Conservation (phyloP, 2,888 invertebrate species). For the Margaritifera margaritifera region DNA sequence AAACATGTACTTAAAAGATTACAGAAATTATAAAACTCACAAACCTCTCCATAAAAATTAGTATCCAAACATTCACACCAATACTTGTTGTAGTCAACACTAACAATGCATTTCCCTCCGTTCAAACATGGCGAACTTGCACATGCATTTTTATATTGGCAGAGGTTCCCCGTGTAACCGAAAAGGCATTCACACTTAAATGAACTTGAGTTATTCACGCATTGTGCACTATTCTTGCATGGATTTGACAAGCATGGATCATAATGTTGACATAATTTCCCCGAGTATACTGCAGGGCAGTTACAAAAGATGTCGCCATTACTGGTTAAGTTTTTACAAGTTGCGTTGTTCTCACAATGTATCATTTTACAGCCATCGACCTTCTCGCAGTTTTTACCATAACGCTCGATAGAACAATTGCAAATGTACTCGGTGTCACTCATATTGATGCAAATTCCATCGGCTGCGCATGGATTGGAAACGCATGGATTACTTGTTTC, state of each 20-base stretch:
- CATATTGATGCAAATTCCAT: slow-evolving; percentile 35
- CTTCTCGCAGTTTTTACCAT: slow-evolving; percentile 56
- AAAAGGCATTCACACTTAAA: slow-evolving; percentile 44
- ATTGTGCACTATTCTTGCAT: slow-evolving; percentile 56
- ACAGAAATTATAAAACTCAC: slow-evolving; percentile 77
- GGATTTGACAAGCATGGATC: slow-evolving; percentile 48
- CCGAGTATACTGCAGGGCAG: slow-evolving; percentile 48
- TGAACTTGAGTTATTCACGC: slow-evolving; percentile 36
- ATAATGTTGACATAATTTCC: slow-evolving; percentile 48
- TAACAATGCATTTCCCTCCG: slow-evolving; percentile 40
- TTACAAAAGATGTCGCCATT: slow-evolving; percentile 37
- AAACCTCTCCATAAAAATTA: slow-evolving; percentile 88
- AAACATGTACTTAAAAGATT: slow-evolving; percentile 35
- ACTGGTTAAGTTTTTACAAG: slow-evolving; percentile 45
- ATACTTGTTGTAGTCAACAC: slow-evolving; percentile 77
- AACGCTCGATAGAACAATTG: slow-evolving; percentile 53
- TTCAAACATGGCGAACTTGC: slow-evolving; percentile 45
- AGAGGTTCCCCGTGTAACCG: slow-evolving; percentile 42
- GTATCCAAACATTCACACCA: slow-evolving; percentile 87
- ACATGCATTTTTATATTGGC: slow-evolving; percentile 51
- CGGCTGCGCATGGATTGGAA: slow-evolving; percentile 30
- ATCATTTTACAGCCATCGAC: slow-evolving; percentile 53
- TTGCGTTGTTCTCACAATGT: slow-evolving; percentile 55
- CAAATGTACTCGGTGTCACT: slow-evolving; percentile 48
- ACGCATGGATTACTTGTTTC: slow-evolving; percentile 44